phyloP scores from a whole-genome alignment of 2,888 invertebrate species.

The Drosophila glabriapex region DNA sequence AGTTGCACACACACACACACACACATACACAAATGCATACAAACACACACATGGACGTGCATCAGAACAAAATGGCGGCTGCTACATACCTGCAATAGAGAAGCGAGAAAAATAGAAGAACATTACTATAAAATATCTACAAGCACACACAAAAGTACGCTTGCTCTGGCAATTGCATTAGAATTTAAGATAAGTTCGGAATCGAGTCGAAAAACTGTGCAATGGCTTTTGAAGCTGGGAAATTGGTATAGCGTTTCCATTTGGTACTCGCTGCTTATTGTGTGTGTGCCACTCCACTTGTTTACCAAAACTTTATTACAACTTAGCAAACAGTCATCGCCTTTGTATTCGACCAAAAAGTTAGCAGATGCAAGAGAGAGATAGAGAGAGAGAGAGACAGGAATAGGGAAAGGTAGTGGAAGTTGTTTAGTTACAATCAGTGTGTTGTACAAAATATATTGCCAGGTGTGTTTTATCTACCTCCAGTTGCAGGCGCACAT shows the following conservation, averaged over 20 bases:
- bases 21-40: slow-evolving; percentile 20
- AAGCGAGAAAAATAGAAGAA: slow-evolving; percentile 45
- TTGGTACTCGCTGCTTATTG: slow-evolving; percentile 32
- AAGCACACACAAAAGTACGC: slow-evolving; percentile 24
- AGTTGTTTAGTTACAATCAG: slow-evolving; percentile 65
- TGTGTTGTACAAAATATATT: slow-evolving; percentile 53
- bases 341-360: slow-evolving; percentile 60
- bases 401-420: neutral
- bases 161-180: slow-evolving; percentile 62
- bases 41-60: slow-evolving; percentile 11
- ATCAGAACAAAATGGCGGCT: slow-evolving; percentile 67
- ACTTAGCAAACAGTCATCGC: slow-evolving; percentile 79
- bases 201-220: slow-evolving; percentile 9
- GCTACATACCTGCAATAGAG: slow-evolving; percentile 66
- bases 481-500: slow-evolving; percentile 18
- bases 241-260: slow-evolving; percentile 38
- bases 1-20: slow-evolving; percentile 45
- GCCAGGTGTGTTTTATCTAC: slow-evolving; percentile 40
- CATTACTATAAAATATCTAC: slow-evolving; percentile 67
- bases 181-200: slow-evolving; percentile 76
- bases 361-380: neutral
- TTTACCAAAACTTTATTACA: slow-evolving; percentile 80
- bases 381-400: neutral
- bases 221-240: slow-evolving; percentile 3
- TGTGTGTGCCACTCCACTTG: slow-evolving; percentile 48